phyloP scores from a whole-genome alignment of 2,113 vertebrate genomes.

The Scatophagus argus region DNA sequence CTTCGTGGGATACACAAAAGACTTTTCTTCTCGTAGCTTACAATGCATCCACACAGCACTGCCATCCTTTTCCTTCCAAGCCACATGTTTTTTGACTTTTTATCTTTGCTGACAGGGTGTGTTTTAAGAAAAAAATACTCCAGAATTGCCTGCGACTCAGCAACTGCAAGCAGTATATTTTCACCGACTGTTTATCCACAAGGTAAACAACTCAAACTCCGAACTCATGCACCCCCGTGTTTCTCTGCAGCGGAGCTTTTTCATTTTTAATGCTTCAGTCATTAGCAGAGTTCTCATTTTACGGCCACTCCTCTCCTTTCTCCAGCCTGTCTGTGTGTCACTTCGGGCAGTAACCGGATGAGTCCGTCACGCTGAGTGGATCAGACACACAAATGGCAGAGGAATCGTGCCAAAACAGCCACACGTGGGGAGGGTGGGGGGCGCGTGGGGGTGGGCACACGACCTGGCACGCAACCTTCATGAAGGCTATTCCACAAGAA shows the following conservation, averaged over 20 bases:
- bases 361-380: conserved; percentile 51
- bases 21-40: not conserved
- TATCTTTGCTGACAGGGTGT: conserved; percentile 1
- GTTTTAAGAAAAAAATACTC: conserved; percentile 10
- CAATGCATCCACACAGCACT: not conserved
- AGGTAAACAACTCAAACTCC: conserved; percentile 50
- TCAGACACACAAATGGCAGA: conserved; percentile 41
- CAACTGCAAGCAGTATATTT: conserved; percentile 23
- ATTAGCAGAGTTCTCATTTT: conserved; percentile 67
- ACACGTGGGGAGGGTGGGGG: too few species aligned
- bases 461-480: not conserved
- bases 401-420: conserved; percentile 24
- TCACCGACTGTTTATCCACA: conserved; percentile 9
- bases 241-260: conserved; percentile 33
- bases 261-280: conserved; percentile 78
- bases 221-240: not conserved
- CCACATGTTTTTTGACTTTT: conserved; percentile 28
- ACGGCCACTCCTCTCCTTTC: conserved; percentile 55
- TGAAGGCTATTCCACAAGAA: not conserved
- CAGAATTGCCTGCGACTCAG: conserved; percentile 11
- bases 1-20: not conserved
- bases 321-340: conserved; percentile 24
- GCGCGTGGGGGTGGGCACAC: too few species aligned
- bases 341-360: conserved; percentile 61
- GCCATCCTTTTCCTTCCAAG: not conserved